Conservation (phyloP, 2,113 vertebrate species). For the Neodon shergylaensis region DNA sequence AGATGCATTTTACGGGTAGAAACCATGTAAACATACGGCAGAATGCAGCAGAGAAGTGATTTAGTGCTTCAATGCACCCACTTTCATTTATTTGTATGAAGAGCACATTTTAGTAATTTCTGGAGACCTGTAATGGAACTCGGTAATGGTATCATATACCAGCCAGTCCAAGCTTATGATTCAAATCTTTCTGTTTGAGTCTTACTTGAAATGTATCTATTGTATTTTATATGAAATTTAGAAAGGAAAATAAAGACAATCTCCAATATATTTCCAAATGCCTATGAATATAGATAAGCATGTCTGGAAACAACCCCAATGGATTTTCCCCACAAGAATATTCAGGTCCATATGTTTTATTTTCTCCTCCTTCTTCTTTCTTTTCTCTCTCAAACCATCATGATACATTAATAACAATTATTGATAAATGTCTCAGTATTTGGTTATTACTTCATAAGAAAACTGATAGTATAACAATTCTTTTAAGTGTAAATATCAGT, state of each 20-base stretch:
- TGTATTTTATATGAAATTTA: constrained; percentile 24
- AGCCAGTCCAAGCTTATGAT: not conserved
- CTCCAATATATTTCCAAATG: not conserved
- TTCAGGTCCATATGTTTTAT: not conserved
- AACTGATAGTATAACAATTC: not conserved
- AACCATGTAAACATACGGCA: constrained; percentile 16
- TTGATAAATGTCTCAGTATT: not conserved
- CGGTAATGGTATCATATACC: not conserved
- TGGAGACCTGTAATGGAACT: not conserved
- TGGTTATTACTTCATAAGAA: not conserved
- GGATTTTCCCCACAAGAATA: not conserved
- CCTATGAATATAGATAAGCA: not conserved
- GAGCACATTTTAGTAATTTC: not conserved
- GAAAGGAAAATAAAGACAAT: not conserved
- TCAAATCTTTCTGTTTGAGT: constrained; percentile 6
- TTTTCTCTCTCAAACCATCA: not conserved
- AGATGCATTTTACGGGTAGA: constrained; percentile 1
- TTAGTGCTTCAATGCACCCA: constrained; percentile 10
- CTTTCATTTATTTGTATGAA: constrained; percentile 24
- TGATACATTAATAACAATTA: not conserved
- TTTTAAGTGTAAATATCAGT: constrained; percentile 26
- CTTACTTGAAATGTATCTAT: not conserved
- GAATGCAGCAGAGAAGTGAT: constrained; percentile 10
- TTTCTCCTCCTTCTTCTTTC: not conserved
- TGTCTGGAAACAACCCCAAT: constrained; percentile 24